Percentiles rank a stretch among this genome's conserved stretches.
phyloP scores from a whole-genome alignment of 1,140 invertebrate genomes.

The Fopius arisanus region DNA sequence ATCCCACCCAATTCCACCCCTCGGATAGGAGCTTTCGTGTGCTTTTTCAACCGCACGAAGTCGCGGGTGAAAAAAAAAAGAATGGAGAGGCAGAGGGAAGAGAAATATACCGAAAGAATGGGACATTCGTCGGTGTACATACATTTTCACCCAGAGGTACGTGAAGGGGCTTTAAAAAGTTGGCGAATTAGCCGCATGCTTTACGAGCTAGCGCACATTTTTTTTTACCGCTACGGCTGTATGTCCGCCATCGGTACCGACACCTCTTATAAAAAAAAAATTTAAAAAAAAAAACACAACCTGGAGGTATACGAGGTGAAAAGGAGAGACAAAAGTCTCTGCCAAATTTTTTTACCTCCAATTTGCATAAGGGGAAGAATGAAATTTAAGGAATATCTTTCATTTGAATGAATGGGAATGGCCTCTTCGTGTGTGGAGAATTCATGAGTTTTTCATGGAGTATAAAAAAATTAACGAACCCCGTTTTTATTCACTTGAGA shows the following conservation, averaged over 20 bases:
- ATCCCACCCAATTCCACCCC: not conserved
- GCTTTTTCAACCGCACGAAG: conserved; percentile 2
- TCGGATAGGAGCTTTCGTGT: not conserved
- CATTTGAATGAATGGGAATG: not conserved
- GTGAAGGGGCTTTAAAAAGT: conserved; percentile 16
- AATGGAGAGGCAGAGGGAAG: not conserved
- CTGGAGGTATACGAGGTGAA: not conserved
- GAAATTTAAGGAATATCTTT: conserved; percentile 3
- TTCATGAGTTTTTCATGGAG: not conserved
- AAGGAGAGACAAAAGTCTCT: conserved; percentile 8
- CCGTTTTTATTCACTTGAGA: not conserved
- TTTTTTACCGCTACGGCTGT: not conserved
- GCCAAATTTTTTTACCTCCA: conserved; percentile 3
- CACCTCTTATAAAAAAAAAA: not conserved
- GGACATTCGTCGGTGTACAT: conserved; percentile 13
- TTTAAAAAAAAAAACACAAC: not conserved
- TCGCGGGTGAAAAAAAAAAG: not conserved
- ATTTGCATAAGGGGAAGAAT: not conserved
- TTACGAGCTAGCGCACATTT: conserved; percentile 6
- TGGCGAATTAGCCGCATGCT: conserved; percentile 15
- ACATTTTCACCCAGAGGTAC: not conserved
- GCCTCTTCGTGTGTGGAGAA: not conserved
- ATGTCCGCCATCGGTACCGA: conserved; percentile 12
- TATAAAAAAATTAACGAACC: not conserved
- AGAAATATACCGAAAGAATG: conserved; percentile 7